phyloP scores from a whole-genome alignment of 1,140 invertebrate genomes.

The Orius insidiosus region DNA sequence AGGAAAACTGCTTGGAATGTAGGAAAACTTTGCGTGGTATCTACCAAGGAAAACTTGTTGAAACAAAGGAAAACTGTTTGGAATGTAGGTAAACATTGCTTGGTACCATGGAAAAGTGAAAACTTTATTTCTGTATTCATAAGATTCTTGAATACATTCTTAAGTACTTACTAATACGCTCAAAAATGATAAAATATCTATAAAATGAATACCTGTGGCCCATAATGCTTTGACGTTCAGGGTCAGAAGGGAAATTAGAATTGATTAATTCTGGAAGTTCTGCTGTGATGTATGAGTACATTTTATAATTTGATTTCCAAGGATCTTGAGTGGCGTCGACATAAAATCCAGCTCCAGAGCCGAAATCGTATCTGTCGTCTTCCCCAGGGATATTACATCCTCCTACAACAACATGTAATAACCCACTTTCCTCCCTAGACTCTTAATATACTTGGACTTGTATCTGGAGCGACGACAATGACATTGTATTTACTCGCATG shows the following conservation, averaged over 20 bases:
- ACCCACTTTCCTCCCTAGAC: background rate
- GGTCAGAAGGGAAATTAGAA: slow-evolving; percentile 43
- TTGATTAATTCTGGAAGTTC: slow-evolving; percentile 71
- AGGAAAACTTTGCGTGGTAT: no score
- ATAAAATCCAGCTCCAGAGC: slow-evolving; percentile 90
- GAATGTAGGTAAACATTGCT: no score
- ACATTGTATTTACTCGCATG: slow-evolving; percentile 66
- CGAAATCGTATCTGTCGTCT: slow-evolving; percentile 84
- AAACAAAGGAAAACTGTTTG: no score
- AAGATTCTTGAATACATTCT: no score
- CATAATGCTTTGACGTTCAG: slow-evolving; percentile 56
- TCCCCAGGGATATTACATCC: slow-evolving; percentile 78
- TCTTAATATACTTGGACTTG: slow-evolving; percentile 57
- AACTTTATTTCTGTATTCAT: no score
- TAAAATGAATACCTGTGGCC: slow-evolving; percentile 80
- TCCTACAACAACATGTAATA: slow-evolving; percentile 29
- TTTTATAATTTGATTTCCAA: slow-evolving; percentile 87
- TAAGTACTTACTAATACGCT: no score
- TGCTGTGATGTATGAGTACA: slow-evolving; percentile 90
- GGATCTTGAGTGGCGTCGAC: slow-evolving; percentile 78
- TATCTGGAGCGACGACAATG: slow-evolving; percentile 84
- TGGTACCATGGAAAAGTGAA: no score
- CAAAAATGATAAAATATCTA: no score
- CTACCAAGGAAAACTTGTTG: no score
- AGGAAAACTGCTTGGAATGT: no score